Conservation (phyloP, 2,113 vertebrate species). For the Ceyx margarethae region DNA sequence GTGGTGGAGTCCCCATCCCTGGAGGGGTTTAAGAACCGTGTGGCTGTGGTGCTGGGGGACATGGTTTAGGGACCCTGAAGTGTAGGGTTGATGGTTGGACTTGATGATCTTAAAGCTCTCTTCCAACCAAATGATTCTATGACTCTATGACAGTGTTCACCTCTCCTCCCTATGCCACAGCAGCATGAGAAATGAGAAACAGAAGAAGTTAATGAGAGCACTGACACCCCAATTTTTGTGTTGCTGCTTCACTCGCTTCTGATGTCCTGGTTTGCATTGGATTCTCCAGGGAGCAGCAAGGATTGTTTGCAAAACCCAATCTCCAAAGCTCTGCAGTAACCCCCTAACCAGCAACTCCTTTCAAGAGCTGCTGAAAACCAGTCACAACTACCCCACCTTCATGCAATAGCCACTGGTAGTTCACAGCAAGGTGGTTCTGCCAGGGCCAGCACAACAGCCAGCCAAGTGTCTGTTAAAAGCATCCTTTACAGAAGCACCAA, state of each 20-base stretch:
- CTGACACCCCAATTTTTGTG: not conserved
- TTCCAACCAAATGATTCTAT: too few relatives aligned
- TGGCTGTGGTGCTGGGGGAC: too few relatives aligned
- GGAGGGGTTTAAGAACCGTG: too few relatives aligned
- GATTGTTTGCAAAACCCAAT: not conserved
- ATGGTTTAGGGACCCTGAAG: too few relatives aligned
- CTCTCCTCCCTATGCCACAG: not conserved
- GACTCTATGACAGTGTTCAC: too few relatives aligned
- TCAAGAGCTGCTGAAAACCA: not conserved
- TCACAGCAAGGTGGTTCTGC: not conserved
- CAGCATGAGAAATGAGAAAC: not conserved
- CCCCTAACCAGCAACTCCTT: not conserved
- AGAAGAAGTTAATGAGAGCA: not conserved
- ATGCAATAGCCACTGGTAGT: not conserved
- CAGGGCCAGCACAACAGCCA: not conserved
- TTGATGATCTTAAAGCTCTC: too few relatives aligned
- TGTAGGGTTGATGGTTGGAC: too few relatives aligned
- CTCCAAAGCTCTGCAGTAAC: not conserved
- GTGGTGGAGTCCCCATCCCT: too few relatives aligned
- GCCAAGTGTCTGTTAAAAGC: not conserved
- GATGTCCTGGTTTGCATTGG: rapidly evolving
- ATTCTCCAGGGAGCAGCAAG: not conserved
- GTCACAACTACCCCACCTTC: not conserved
- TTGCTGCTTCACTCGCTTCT: not conserved
- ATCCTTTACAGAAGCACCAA: not conserved